phyloP scores from a whole-genome alignment of 2,888 invertebrate genomes.

The Dynastes maya region DNA sequence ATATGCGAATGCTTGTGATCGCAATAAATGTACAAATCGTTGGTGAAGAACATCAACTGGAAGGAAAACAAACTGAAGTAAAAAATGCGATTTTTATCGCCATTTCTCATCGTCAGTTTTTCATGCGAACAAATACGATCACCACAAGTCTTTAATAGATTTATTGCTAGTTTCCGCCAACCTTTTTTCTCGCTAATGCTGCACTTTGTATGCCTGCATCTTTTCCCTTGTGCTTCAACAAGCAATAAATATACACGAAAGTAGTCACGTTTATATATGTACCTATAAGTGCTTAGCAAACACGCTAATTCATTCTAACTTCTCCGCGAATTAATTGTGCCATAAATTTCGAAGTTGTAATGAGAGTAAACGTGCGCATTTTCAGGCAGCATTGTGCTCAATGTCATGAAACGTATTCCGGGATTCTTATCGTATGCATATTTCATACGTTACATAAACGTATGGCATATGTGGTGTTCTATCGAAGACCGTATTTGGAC shows the following conservation, averaged over 20 bases:
- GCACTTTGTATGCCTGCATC: background rate
- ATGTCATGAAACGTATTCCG: constrained; percentile 5
- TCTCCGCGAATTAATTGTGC: constrained; percentile 24
- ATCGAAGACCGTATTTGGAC: constrained; percentile 7
- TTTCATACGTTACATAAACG: background rate
- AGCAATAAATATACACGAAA: constrained; percentile 13
- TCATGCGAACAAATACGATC: background rate
- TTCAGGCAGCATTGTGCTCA: constrained; percentile 27
- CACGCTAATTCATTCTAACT: constrained; percentile 17
- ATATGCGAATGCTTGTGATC: too few species aligned
- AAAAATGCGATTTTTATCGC: background rate
- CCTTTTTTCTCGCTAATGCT: background rate
- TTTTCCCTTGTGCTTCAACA: background rate
- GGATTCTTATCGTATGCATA: constrained; percentile 17
- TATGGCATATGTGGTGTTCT: background rate
- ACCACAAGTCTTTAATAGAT: background rate
- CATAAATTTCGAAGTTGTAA: constrained; percentile 23
- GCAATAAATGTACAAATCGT: too few species aligned
- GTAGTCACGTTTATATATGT: constrained; percentile 16
- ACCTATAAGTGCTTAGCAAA: background rate
- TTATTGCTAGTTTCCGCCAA: background rate
- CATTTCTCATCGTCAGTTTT: background rate
- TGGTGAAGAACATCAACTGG: too few species aligned
- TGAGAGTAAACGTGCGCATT: constrained; percentile 29
- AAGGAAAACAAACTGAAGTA: too few species aligned